A percentile compares a stretch with the other conserved stretches of the same genome.
Conservation (phyloP, 1,140 invertebrate genomes). For the Drosophila neocordata region DNA sequence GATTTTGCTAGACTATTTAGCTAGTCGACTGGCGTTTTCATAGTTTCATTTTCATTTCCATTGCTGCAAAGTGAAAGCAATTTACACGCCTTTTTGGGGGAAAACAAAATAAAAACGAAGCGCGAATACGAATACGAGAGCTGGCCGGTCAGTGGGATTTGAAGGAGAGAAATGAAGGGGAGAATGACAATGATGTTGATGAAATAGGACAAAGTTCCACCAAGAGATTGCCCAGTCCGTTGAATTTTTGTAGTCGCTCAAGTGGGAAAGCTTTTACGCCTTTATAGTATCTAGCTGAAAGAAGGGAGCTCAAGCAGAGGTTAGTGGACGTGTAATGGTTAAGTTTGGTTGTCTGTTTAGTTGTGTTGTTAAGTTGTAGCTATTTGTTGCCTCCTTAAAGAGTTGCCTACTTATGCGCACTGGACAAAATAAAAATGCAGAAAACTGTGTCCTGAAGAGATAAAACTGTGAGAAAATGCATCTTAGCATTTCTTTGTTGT, state of each 20-base stretch:
- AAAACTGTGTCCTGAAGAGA: background rate
- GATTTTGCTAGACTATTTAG: constrained; percentile 55
- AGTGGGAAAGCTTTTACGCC: constrained; percentile 19
- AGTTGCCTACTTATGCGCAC: constrained; percentile 65
- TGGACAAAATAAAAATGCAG: background rate
- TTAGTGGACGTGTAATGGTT: background rate
- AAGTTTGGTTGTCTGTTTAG: constrained; percentile 55
- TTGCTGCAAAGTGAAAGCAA: constrained; percentile 71
- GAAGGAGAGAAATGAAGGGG: background rate
- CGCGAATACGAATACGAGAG: constrained; percentile 65
- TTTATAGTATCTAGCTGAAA: background rate
- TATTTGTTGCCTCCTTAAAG: constrained; percentile 29
- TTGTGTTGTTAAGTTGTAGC: constrained; percentile 49
- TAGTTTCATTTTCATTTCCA: constrained; percentile 69
- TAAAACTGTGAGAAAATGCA: background rate
- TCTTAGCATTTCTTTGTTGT: background rate
- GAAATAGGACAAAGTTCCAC: constrained; percentile 22
- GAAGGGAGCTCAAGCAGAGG: background rate
- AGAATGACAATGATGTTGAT: background rate
- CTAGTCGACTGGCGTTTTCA: constrained; percentile 63
- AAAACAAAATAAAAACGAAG: constrained; percentile 64
- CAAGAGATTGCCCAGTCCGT: constrained; percentile 22
- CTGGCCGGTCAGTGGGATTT: constrained; percentile 30
- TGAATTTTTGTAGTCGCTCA: constrained; percentile 36
- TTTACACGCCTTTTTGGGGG: constrained; percentile 66